Conservation (phyloP, 1,140 invertebrate genomes). For the Bombus waltoni region DNA sequence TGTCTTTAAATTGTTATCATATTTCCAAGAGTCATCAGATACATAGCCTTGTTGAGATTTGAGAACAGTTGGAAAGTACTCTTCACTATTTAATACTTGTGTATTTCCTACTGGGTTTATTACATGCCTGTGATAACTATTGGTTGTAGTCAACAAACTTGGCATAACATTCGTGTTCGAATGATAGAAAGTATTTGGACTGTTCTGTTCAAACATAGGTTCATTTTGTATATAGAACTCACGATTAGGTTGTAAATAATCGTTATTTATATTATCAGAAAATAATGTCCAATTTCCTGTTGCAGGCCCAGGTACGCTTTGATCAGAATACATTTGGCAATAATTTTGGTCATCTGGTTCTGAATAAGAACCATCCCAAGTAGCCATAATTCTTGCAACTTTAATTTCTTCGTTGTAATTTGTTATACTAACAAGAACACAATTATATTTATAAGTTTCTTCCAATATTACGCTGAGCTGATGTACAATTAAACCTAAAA, state of each 20-base stretch:
- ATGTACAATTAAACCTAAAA: background rate
- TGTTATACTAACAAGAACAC: background rate
- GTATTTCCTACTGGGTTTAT: background rate
- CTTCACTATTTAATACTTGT: background rate
- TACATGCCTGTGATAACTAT: conserved; percentile 44
- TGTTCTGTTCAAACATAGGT: conserved; percentile 45
- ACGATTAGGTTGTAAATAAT: conserved; percentile 45
- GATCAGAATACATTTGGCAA: conserved; percentile 66
- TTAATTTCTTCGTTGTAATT: background rate
- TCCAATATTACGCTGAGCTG: background rate
- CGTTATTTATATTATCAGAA: conserved; percentile 32
- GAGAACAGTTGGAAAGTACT: conserved; percentile 8
- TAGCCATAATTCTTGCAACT: conserved; percentile 71
- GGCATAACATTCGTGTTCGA: conserved; percentile 25
- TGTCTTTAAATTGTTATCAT: conserved; percentile 23
- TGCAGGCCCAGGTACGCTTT: conserved; percentile 41
- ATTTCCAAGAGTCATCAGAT: conserved; percentile 40
- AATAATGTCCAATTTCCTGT: conserved; percentile 12
- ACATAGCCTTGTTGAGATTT: conserved; percentile 7
- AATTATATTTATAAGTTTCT: background rate
- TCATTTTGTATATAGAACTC: conserved; percentile 53
- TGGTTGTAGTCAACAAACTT: conserved; percentile 23
- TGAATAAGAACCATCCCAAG: conserved; percentile 79
- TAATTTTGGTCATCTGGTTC: conserved; percentile 73
- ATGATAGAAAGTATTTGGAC: conserved; percentile 50